Percentiles rank a stretch among this genome's conserved stretches.
phyloP scores from a whole-genome alignment of 2,113 vertebrate genomes.

The Clinocottus analis region DNA sequence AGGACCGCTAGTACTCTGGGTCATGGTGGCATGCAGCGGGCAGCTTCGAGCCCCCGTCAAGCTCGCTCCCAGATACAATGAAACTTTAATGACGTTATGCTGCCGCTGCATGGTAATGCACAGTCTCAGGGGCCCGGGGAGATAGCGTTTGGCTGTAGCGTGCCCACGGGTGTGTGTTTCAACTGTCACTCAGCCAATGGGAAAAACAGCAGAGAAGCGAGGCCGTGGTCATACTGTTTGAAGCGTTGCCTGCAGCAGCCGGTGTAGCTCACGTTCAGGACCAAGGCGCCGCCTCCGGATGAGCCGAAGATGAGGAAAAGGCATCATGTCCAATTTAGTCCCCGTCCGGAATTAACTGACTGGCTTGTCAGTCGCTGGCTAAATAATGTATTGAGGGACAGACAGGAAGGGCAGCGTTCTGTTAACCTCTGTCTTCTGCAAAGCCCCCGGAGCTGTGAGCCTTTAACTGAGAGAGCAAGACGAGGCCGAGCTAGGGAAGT shows the following conservation, averaged over 20 bases:
- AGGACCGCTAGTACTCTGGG: slow-evolving; percentile 21
- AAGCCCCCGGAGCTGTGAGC: slow-evolving; percentile 26
- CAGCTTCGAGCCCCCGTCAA: slow-evolving; percentile 53
- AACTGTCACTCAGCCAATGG: slow-evolving; percentile 35
- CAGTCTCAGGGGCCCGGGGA: slow-evolving; percentile 21
- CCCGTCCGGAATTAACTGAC: slow-evolving; percentile 16
- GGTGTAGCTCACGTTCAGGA: not conserved
- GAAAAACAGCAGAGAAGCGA: not conserved
- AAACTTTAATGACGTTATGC: slow-evolving; percentile 69
- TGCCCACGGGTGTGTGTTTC: slow-evolving; percentile 39
- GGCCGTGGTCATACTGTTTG: slow-evolving; percentile 6
- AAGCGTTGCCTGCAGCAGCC: slow-evolving; percentile 1
- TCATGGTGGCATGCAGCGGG: slow-evolving; percentile 23
- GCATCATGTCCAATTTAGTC: slow-evolving; percentile 31
- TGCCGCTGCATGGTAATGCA: slow-evolving; percentile 47
- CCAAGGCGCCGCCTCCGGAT: slow-evolving; percentile 5
- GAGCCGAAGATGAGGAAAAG: not conserved
- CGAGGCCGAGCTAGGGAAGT: not conserved
- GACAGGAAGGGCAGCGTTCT: slow-evolving; percentile 1
- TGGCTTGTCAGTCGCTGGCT: slow-evolving; percentile 23
- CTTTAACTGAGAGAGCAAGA: not conserved
- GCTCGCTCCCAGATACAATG: slow-evolving; percentile 63
- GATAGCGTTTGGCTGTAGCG: slow-evolving; percentile 45
- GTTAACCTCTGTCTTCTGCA: slow-evolving; percentile 33
- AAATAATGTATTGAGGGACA: slow-evolving; percentile 50